Conservation (phyloP, 2,797 vertebrate species). For the Hydrolagus colliei region DNA sequence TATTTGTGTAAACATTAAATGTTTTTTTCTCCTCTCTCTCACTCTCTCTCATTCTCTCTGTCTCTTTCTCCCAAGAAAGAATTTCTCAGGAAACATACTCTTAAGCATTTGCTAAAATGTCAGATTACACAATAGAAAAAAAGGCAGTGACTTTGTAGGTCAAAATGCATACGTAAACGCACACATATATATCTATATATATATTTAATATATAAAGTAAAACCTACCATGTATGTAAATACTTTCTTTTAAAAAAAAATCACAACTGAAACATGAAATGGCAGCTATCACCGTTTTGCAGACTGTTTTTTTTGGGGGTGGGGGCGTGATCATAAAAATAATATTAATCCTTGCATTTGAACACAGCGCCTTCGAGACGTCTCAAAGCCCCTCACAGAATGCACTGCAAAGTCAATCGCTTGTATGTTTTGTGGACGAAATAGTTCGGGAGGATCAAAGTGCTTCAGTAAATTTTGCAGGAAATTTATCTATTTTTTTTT, state of each 20-base stretch:
- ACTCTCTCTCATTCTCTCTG: slow-evolving; percentile 65
- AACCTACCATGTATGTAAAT: slow-evolving; percentile 62
- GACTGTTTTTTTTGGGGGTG: slow-evolving; percentile 51
- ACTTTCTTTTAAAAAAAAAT: slow-evolving; percentile 51
- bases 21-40: neutral
- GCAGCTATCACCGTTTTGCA: slow-evolving; percentile 70
- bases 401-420: too few relatives aligned
- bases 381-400: too few relatives aligned
- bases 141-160: slow-evolving; percentile 59
- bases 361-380: too few relatives aligned
- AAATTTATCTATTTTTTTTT: slow-evolving; percentile 61
- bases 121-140: slow-evolving; percentile 66
- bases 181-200: slow-evolving; percentile 53
- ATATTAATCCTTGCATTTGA: too few relatives aligned
- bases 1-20: slow-evolving; percentile 33
- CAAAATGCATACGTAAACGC: slow-evolving; percentile 53
- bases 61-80: slow-evolving; percentile 85
- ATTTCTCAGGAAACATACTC: slow-evolving; percentile 64
- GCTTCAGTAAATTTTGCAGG: slow-evolving; percentile 72
- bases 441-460: slow-evolving; percentile 61
- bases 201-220: slow-evolving; percentile 67
- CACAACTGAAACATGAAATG: slow-evolving; percentile 61
- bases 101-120: slow-evolving; percentile 67
- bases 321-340: slow-evolving; percentile 47
- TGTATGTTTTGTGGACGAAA: too few relatives aligned